Evolutionary conservation across 2,113 vertebrate genomes (phyloP).

Genomic region (Aspiorhynchus laticeps): DNA sequence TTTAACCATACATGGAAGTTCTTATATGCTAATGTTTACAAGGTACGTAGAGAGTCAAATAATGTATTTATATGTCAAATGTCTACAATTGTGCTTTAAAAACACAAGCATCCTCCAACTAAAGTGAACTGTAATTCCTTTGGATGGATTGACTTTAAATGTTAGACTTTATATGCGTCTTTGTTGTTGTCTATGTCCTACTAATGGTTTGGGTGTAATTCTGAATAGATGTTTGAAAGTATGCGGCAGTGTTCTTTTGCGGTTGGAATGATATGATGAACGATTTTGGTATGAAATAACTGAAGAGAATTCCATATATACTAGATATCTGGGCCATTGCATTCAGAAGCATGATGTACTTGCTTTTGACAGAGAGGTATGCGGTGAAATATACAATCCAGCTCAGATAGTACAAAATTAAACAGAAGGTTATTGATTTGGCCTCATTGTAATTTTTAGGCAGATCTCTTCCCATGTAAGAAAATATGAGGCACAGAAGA

Average conservation of each 20-base stretch:
- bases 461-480: conserved; percentile 86
- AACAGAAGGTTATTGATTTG: conserved; percentile 84
- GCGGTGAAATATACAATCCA: conserved; percentile 75
- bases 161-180: neutral
- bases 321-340: conserved; percentile 70
- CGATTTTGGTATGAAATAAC: conserved; percentile 83
- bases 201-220: conserved; percentile 79
- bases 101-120: neutral
- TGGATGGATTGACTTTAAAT: neutral
- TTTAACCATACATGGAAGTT: neutral
- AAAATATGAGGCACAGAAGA: conserved; percentile 79
- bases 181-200: conserved; percentile 50
- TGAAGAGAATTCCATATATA: conserved; percentile 73
- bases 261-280: conserved; percentile 81
- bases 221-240: conserved; percentile 85
- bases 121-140: neutral
- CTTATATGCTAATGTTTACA: neutral
- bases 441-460: conserved; percentile 90
- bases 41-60: neutral
- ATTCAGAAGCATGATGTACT: conserved; percentile 62
- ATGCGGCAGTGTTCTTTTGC: conserved; percentile 76
- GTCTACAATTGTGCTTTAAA: neutral
- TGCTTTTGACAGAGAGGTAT: conserved; percentile 65
- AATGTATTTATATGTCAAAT: neutral
- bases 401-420: conserved; percentile 79